Evolutionary conservation across 92 coral and sea anemone species (phyloP), one percentile per base, ranked within the genome.

Genomic region (Paramuricea clavata): DNA sequence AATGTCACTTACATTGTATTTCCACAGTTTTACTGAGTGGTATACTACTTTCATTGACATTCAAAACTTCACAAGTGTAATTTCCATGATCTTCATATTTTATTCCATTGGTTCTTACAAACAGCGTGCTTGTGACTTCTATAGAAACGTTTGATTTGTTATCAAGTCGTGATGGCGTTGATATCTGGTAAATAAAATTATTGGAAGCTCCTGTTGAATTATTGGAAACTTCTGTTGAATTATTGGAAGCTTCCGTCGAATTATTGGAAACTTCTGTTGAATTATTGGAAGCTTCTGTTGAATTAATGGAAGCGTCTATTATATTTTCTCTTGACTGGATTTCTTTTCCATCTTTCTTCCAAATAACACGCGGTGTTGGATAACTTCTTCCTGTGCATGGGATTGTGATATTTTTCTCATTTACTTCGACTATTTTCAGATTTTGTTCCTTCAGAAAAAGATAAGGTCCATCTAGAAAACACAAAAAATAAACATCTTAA

Each of bases 361-460:
- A 93, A 7, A 39, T 31, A 1, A 93, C 91, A 0, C 68, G 39
- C 2, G 95, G 95, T 12, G 70, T 69, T 17, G 97, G 97, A 49
- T 88, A 62, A 28, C 97, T 92, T 73, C 65, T 88, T 77, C 94
- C 97, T 50, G 54, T 54, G 86, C 97, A 93, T 41, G 69, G 78
- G 17, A 93, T 75, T 2, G 82, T 52, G 12, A 85, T 50, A 25
- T 92, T 83, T 60, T 28, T 41, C 16, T 88, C 88, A 11, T 70
- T 76, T 71, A 56, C 68, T 7, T 56, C 64, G 23, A 91, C 72
- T 1, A 56, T 33, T 21, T 10, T 59, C 11, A 57, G 0, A 11
- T 41, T 27, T 0, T 12, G 19, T 7, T 39, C 34, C 3, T 41
- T 35, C 34, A 79, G 16, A 7, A 44, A 79, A 5, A 79, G 12